Base-by-base conservation (phyloP, 2,888 invertebrate genomes). In the Euphydryas editha region DNA sequence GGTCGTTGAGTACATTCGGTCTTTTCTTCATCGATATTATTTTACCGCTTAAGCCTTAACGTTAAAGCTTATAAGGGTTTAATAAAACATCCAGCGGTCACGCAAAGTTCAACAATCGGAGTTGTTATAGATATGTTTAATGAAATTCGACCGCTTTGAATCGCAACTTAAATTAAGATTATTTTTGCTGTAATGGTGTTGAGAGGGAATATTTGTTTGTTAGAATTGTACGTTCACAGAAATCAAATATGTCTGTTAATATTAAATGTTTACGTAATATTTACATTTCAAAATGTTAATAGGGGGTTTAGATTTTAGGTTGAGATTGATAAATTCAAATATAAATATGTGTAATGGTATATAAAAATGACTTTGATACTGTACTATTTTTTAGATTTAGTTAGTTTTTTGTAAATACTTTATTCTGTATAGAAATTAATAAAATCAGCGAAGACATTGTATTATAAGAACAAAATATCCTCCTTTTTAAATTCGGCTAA, bases 41-140 rank as follows among this genome's bases (percentile, higher is more conserved):
- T 75, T 72, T 62, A 64, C 66, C 63, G 58, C 63, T 69, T 71
- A 75, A 72, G 69, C 74, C 72, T 65, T 63, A 64, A 65, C 70
- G 71, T 70, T 59, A 37, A 59, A 68, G 73, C 72, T 74, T 73
- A 74, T 70, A 69, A 59, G 69, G 68, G 72, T 71, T 70, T 68
- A 61, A 70, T 71, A 72, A 70, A 70, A 68, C 67, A 68, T 65
- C 62, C 60, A 67, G 67, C 59, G 66, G 71, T 70, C 72, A 73
- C 72, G 72, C 73, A 60, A 69, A 59, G 62, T 51, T 54, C 46
- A 64, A 68, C 65, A 42, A 65, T 37, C 20, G 56, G 17, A 1
- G 42, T 36, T 36, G 24, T 47, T 58, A 58, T 58, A 58, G 39
- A 44, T 58, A 58, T 44, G 21, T 30, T 30, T 3, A 30, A 30